Percentiles rank a stretch among this genome's conserved stretches.
Conservation (phyloP, 23 tunicate species). For the Botrylloides violaceus region DNA sequence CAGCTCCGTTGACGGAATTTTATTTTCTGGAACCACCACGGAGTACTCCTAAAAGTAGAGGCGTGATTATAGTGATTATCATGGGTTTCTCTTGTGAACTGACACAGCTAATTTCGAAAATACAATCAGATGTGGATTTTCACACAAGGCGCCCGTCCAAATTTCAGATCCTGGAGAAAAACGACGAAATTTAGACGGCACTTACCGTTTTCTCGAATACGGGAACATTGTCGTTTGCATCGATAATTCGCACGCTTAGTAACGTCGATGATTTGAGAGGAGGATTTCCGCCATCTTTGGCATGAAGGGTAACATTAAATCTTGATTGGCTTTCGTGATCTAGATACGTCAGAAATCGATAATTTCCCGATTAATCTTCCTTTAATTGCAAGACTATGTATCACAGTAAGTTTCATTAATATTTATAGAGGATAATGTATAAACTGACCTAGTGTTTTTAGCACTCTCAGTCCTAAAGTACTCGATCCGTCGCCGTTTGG, state of each 20-base stretch:
- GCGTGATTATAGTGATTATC: too few species aligned
- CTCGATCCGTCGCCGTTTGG: slow-evolving; percentile 28
- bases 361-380: neutral
- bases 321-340: slow-evolving; percentile 57
- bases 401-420: neutral
- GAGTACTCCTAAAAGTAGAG: slow-evolving; percentile 12
- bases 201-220: too few species aligned
- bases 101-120: neutral
- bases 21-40: slow-evolving; percentile 3
- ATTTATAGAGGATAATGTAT: neutral
- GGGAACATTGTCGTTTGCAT: slow-evolving; percentile 22
- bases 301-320: slow-evolving; percentile 13
- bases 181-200: too few species aligned
- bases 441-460: slow-evolving; percentile 32
- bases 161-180: neutral
- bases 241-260: neutral
- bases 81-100: too few species aligned
- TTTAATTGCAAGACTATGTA: neutral
- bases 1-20: neutral
- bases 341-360: slow-evolving; percentile 14
- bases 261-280: neutral
- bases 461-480: slow-evolving; percentile 27
- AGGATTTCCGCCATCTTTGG: slow-evolving; percentile 9
- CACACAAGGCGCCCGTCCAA: neutral
- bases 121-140: neutral